Evolutionary conservation across 2,888 invertebrate genomes (phyloP).

Genomic region (Lordiphosa andalusiaca): DNA sequence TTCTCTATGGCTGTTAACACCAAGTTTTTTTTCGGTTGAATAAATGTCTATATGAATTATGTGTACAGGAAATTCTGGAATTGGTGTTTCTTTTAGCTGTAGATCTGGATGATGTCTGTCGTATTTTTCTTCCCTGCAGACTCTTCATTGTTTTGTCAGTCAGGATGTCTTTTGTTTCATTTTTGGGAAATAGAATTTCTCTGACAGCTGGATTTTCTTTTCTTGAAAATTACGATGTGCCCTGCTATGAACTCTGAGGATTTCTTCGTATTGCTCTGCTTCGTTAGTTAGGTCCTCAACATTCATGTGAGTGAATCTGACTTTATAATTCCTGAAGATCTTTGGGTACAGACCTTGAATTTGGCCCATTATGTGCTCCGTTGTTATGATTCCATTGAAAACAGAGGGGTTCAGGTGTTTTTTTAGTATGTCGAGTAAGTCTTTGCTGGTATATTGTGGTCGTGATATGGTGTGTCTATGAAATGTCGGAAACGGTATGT

Average conservation of each 20-base stretch:
- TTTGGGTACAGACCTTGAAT: background rate
- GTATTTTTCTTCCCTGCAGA: slow-evolving; percentile 36
- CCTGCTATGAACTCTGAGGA: slow-evolving; percentile 23
- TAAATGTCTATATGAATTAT: slow-evolving; percentile 4
- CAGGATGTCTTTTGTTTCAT: slow-evolving; percentile 22
- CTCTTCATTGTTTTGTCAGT: slow-evolving; percentile 25
- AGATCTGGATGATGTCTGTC: slow-evolving; percentile 35
- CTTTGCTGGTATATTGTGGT: no score
- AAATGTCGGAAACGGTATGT: slow-evolving; percentile 17
- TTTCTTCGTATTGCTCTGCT: slow-evolving; percentile 7
- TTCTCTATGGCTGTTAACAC: slow-evolving; percentile 9
- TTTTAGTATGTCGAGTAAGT: background rate
- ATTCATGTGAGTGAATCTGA: slow-evolving; percentile 5
- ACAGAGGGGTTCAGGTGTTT: background rate
- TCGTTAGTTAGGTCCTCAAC: slow-evolving; percentile 15
- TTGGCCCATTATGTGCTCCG: background rate
- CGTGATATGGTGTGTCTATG: slow-evolving; percentile 6
- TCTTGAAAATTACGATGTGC: slow-evolving; percentile 26
- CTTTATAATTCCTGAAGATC: slow-evolving; percentile 1
- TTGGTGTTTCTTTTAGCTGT: no score
- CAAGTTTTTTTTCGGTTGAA: slow-evolving; percentile 1
- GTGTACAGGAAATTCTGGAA: slow-evolving; percentile 21
- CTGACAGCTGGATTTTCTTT: slow-evolving; percentile 27
- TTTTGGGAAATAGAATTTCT: slow-evolving; percentile 30
- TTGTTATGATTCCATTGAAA: background rate